These are phyloP conservation scores for Ciona savignyi DNA, from an alignment of 23 tunicate species.

Conservation along the genomic window DNA sequence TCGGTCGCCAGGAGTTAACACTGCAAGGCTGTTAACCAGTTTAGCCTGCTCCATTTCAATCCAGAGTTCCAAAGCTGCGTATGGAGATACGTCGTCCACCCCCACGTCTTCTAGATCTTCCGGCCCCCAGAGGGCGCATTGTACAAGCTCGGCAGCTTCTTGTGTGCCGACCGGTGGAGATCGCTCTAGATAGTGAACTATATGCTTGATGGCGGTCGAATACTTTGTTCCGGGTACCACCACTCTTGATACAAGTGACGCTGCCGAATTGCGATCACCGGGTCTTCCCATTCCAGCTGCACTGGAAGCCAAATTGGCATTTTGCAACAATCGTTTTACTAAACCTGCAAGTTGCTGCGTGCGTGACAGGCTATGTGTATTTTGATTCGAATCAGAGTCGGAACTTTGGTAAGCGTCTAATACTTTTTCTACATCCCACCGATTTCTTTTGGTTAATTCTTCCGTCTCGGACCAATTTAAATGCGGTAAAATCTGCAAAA, in stretches of 20 bases:
- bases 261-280: constrained; percentile 25
- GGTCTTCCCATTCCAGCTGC: constrained; percentile 7
- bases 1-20: constrained; percentile 41
- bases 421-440: constrained; percentile 7
- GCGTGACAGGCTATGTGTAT: constrained; percentile 8
- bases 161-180: constrained; percentile 21
- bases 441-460: not conserved
- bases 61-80: constrained; percentile 65
- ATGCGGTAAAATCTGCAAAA: constrained; percentile 78
- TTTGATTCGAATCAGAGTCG: constrained; percentile 33
- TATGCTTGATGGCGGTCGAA: constrained; percentile 53
- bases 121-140: constrained; percentile 97
- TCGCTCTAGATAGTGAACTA: constrained; percentile 35
- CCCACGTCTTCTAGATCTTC: constrained; percentile 55
- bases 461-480: constrained; percentile 32
- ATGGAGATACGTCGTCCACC: constrained; percentile 54
- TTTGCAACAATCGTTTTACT: constrained; percentile 32
- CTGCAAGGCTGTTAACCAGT: constrained; percentile 80
- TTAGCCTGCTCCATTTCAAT: constrained; percentile 92
- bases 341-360: constrained; percentile 43
- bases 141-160: constrained; percentile 49
- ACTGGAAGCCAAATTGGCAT: constrained; percentile 9
- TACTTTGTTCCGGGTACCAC: constrained; percentile 54
- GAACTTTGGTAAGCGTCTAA: constrained; percentile 35
- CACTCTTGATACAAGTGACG: constrained; percentile 25